Base-by-base conservation (phyloP, 2,797 vertebrate species). In the Diceros bicornis region DNA sequence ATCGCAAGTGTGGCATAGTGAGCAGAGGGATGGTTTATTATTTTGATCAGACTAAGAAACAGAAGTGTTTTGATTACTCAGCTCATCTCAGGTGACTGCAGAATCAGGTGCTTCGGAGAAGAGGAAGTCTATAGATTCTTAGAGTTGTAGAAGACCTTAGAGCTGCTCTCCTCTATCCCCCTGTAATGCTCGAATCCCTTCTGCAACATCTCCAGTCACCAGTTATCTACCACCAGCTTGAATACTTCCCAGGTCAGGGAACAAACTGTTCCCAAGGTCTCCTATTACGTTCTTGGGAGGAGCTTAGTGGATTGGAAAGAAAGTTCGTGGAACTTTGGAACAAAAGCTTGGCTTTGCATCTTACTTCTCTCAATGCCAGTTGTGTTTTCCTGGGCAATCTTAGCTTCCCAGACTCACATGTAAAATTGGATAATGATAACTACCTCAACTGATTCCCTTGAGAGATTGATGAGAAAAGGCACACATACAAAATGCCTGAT, bases 381-480 rank as follows among this genome's bases (percentile, higher is more conserved):
- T 79, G 11, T 75, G 18, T 88, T 74, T 95, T 29, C 44, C 74
- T 52, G 34, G 72, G 68, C 50, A 55, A 6, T 74, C 29, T 64
- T 79, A n/a, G 69, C 27, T 92, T 93, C 72, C 79, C 79, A 9
- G 17, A 21, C n/a, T 27, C 69, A 16, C 27, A 7, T 44, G 41
- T 85, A 52, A 81, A 64, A 74, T 37, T 61, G 29, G 47, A 47
- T 94, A 41, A 77, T 57, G 78, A 29, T 62, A 34, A 41, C 27
- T 79, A 3, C 11, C 44, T 61, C 62, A 50, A n/a, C 13, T 6
- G 18, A 41, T 95, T 72, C 62, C 89, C 77, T 50, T 20, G 79
- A 86, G 79, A 94, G 50, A 87, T 79, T n/a, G 81, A 62, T 90
- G 84, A 94, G 69, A 50, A 89, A 85, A 84, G 18, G 47, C 62